These are phyloP conservation scores for Turritopsis dohrnii DNA, from an alignment of 30 jellyfish, hydroid and myxozoan genomes.

Conservation along the genomic window DNA sequence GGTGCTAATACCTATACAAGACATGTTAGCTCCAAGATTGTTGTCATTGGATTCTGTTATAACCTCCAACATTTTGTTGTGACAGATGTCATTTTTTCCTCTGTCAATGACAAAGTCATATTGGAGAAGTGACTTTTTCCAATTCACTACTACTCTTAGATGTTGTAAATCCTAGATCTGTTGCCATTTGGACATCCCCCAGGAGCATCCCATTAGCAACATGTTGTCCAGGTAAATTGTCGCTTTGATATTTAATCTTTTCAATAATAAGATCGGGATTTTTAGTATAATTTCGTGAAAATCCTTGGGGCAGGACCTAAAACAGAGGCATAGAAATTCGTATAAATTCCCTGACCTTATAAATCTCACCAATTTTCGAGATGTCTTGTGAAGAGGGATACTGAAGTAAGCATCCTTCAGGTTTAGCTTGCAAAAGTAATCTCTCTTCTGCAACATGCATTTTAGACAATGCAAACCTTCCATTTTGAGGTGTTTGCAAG, in stretches of 20 bases:
- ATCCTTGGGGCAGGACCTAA: slow-evolving; percentile 13
- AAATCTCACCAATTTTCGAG: slow-evolving; percentile 6
- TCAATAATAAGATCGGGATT: background rate
- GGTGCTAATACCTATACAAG: background rate
- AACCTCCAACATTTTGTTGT: background rate
- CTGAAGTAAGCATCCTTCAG: slow-evolving; percentile 16
- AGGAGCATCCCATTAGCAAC: background rate
- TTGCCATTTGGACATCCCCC: background rate
- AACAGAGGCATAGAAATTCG: slow-evolving; percentile 10
- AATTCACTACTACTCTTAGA: background rate
- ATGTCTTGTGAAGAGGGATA: slow-evolving; percentile 10
- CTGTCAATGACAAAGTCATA: slow-evolving; percentile 2
- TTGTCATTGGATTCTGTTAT: background rate
- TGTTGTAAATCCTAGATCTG: background rate
- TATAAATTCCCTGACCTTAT: background rate
- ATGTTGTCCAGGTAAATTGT: background rate
- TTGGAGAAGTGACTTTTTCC: background rate
- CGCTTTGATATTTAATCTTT: background rate
- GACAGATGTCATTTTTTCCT: slow-evolving; percentile 4
- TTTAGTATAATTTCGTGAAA: background rate
- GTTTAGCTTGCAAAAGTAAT: background rate
- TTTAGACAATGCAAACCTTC: slow-evolving; percentile 8
- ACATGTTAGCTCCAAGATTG: background rate
- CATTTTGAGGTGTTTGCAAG: slow-evolving; percentile 7
- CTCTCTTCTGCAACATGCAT: background rate